These are phyloP conservation scores for Steatocranus sp. DNA, from an alignment of 2,797 vertebrate species.

Conservation along the genomic window DNA sequence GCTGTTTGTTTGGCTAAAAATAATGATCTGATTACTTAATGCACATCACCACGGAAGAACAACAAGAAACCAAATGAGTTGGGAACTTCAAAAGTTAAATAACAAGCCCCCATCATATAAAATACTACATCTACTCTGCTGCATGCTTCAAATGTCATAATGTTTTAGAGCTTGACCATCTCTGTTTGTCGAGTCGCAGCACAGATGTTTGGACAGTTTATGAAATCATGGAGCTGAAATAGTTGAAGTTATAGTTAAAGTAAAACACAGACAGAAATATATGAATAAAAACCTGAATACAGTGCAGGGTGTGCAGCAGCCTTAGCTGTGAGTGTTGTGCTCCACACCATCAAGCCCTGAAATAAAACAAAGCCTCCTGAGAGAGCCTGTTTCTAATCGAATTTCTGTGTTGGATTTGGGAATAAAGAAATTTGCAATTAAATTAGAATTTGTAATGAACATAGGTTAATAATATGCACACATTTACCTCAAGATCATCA, in stretches of 20 bases:
- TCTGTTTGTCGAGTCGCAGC: neutral
- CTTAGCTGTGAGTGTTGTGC: neutral
- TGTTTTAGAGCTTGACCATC: conserved; percentile 2
- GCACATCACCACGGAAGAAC: neutral
- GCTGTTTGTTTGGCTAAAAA: neutral
- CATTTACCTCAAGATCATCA: neutral
- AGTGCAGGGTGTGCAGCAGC: neutral
- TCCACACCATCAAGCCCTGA: neutral
- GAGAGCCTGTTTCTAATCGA: neutral
- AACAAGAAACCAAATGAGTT: neutral
- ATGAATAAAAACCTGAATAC: neutral
- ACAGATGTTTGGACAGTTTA: neutral
- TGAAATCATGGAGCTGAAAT: neutral
- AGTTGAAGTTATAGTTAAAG: neutral
- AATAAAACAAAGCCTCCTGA: neutral
- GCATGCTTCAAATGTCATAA: neutral
- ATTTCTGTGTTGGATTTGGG: fast-evolving
- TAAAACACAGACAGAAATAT: fast-evolving
- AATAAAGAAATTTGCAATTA: neutral
- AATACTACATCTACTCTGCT: neutral
- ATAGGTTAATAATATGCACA: neutral
- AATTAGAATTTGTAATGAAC: neutral
- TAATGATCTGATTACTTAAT: neutral
- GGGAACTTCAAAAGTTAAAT: neutral
- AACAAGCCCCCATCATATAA: neutral